These are phyloP conservation scores for Eledona agricola DNA, from an alignment of 2,888 invertebrate genomes.

Conservation along the genomic window DNA sequence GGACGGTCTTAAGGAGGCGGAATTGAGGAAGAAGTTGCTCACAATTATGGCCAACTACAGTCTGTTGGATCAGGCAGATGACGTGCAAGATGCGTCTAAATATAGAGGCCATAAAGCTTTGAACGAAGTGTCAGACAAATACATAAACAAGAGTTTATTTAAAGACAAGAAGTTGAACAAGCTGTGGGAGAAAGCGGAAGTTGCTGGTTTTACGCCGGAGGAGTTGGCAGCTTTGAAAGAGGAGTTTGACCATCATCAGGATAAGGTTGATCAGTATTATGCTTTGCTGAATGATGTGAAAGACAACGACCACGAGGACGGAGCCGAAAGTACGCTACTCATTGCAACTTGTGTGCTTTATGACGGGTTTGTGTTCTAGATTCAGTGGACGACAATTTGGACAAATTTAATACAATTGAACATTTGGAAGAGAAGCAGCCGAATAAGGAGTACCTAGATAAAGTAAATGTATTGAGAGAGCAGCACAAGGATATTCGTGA, in stretches of 20 bases:
- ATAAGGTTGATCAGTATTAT: slow-evolving; percentile 91
- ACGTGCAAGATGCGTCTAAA: slow-evolving; percentile 69
- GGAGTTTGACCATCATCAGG: slow-evolving; percentile 91
- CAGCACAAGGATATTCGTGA: slow-evolving; percentile 80
- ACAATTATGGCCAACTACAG: slow-evolving; percentile 85
- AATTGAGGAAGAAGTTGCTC: slow-evolving; percentile 79
- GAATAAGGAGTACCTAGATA: slow-evolving; percentile 71
- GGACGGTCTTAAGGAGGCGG: slow-evolving; percentile 85
- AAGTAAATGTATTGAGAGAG: slow-evolving; percentile 76
- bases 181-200: slow-evolving; percentile 89
- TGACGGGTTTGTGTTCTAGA: slow-evolving; percentile 63
- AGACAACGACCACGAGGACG: slow-evolving; percentile 66
- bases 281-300: slow-evolving; percentile 78
- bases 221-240: slow-evolving; percentile 85
- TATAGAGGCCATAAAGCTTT: slow-evolving; percentile 66
- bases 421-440: slow-evolving; percentile 66
- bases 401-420: slow-evolving; percentile 76
- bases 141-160: slow-evolving; percentile 79
- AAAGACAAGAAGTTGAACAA: slow-evolving; percentile 90
- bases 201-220: slow-evolving; percentile 84
- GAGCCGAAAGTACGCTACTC: slow-evolving; percentile 70
- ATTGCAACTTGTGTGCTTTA: neutral
- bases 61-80: slow-evolving; percentile 81
- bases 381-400: slow-evolving; percentile 76
- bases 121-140: slow-evolving; percentile 66